These are phyloP conservation scores for Heliconius ismenius DNA, from an alignment of 2,888 invertebrate genomes.

Conservation along the genomic window DNA sequence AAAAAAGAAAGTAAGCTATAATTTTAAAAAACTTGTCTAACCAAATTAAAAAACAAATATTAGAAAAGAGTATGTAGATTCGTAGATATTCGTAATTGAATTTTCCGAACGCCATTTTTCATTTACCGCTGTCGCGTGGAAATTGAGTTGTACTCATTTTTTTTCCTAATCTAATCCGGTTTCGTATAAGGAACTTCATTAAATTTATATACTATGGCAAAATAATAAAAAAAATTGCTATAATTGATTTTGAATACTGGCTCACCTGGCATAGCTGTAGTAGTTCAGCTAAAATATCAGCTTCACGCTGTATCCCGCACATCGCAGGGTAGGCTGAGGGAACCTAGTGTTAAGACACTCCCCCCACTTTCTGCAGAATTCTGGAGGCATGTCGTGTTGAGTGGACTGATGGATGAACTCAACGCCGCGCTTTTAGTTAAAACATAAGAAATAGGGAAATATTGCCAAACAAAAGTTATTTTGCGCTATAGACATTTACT, in stretches of 20 bases:
- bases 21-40: not conserved
- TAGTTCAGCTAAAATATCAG: no score
- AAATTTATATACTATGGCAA: not conserved
- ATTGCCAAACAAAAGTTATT: not conserved
- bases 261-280: no score
- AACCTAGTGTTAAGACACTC: no score
- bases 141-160: constrained; percentile 25
- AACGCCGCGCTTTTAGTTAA: no score
- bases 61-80: not conserved
- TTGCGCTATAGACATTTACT: no score
- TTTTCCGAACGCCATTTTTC: constrained; percentile 30
- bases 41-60: constrained; percentile 8
- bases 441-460: not conserved
- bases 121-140: constrained; percentile 20
- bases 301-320: no score
- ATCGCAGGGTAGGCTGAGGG: no score
- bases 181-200: not conserved
- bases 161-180: constrained; percentile 23
- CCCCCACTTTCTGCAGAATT: no score
- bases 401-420: no score
- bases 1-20: not conserved
- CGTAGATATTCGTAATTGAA: constrained; percentile 22
- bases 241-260: no score
- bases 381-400: no score
- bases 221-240: not conserved